A percentile compares a stretch with the other conserved stretches of the same genome.
Evolutionary conservation across 2,113 vertebrate species (phyloP).

Genomic region (Camelus dromedarius): DNA sequence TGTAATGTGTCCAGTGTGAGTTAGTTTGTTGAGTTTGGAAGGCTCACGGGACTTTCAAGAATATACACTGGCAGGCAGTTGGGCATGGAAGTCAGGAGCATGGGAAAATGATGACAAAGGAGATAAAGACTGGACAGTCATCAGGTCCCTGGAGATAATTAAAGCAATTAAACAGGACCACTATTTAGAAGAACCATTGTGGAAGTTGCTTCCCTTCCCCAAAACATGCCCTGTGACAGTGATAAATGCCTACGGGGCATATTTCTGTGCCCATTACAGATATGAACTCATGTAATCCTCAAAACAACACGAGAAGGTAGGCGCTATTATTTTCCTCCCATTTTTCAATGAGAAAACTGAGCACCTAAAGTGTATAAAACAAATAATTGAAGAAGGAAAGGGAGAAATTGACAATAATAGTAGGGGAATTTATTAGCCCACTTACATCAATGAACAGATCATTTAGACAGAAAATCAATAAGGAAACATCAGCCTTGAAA

Average conservation of each 20-base stretch:
- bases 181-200: not conserved
- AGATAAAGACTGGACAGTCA: not conserved
- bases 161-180: not conserved
- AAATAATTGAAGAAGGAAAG: not conserved
- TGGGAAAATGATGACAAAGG: not conserved
- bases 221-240: rapidly evolving
- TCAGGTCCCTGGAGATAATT: not conserved
- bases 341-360: conserved; percentile 18
- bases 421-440: not conserved
- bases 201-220: not conserved
- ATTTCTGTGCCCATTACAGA: not conserved
- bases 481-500: not conserved
- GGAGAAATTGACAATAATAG: not conserved
- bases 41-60: not conserved
- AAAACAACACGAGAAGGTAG: not conserved
- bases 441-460: not conserved
- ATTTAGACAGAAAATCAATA: not conserved
- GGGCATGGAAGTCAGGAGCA: not conserved
- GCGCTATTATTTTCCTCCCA: not conserved
- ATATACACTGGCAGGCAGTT: not conserved
- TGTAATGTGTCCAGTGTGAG: not conserved
- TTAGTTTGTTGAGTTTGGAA: not conserved
- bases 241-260: not conserved
- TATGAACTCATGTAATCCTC: not conserved
- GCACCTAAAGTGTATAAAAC: not conserved